Base-by-base conservation (phyloP, 2,888 invertebrate genomes). In the Caenorhabditis auriculariae region DNA sequence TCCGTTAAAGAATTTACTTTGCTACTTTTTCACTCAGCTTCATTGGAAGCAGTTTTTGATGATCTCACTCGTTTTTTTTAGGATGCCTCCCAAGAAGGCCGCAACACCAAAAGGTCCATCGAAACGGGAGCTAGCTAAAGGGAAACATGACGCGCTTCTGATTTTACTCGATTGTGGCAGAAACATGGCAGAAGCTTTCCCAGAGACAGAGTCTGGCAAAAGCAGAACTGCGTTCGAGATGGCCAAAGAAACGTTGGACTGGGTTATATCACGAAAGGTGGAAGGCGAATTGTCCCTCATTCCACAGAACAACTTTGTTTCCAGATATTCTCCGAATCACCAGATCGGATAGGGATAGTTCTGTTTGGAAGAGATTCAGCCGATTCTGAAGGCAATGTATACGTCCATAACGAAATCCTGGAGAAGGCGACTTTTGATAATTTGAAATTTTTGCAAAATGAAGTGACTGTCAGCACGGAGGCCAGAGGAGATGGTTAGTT, bases 141-240 rank as follows among this genome's bases (percentile, higher is more conserved):
- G 45, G 24, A 45, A 46, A 37, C 28, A 53, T 21, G 46, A 53
- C 19, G 55, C 50, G 6, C 32, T 55, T 7, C 53, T 55, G 19
- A 35, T 66, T 9, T 50, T 62, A 6, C 46, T 62, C 15, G 66
- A 66, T 35, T 59, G 54, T 23, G 66, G 66, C 0, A 15, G 24
- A 7, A 50, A 51, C 26, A 66, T 62, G 66, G 17, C 37, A 23
- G 39, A 42, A 32, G 45, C 24, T 5, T 26, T 19, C 29, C 26
- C 42, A 7, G 44, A 43, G n/a, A n/a, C n/a, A n/a, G n/a, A n/a
- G n/a, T n/a, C n/a, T n/a, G n/a, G n/a, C n/a, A n/a, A n/a, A 19
- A 48, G 29, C 21, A 58, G 49, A 28, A 44, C 42, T 1, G 48
- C 27, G 24, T 59, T 54, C 24, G 54, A 59, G 19, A 47, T 49